Evolutionary conservation across 2,113 vertebrate species (phyloP), one percentile per base, ranked within the genome.

Genomic region (Onychostruthus taczanowskii): DNA sequence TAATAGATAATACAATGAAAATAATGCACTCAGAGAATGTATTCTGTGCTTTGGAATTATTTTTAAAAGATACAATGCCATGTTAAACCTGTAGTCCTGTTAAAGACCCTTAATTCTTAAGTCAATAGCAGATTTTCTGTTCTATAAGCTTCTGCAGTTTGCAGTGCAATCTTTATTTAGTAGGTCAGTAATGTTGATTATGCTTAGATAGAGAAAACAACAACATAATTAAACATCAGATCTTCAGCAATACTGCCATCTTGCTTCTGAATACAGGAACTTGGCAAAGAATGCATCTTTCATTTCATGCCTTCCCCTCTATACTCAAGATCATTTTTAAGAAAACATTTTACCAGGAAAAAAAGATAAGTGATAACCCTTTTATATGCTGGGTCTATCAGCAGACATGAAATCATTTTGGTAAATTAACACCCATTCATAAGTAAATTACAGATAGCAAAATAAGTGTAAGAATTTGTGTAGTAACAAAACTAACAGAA

Each of bases 201-300:
- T 78, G 55, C 76, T 62, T 85, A 87, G 70, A n/a, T 13, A 61
- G 80, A 88, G 76, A 77, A 91, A 95, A 85, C 72, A 90, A 59
- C 68, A 94, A 75, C 49, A 55, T 87, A 94, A 93, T 94, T 90
- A 96, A 97, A 80, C 75, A 63, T 93, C 69, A 93, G 41, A 89
- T 95, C 93, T 95, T 96, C 84, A 78, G 58, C 92, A 94, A 95
- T 74, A 91, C 92, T 96, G 94, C 93, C 96, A 95, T 94, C 90
- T 96, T 92, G 94, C 93, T 96, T 93, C 79, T 85, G 64, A 74
- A 59, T 90, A 35, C 35, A 78, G 64, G n/a, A 90, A 87, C 66
- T 84, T 67, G 75, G 56, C 53, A 70, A 76, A 74, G 31, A 89
- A 39, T 41, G 6, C 13, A 31, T 73, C 50, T 84, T 95, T 49